Base-by-base conservation (phyloP, 2,113 vertebrate genomes). In the Syrrhaptes paradoxus region DNA sequence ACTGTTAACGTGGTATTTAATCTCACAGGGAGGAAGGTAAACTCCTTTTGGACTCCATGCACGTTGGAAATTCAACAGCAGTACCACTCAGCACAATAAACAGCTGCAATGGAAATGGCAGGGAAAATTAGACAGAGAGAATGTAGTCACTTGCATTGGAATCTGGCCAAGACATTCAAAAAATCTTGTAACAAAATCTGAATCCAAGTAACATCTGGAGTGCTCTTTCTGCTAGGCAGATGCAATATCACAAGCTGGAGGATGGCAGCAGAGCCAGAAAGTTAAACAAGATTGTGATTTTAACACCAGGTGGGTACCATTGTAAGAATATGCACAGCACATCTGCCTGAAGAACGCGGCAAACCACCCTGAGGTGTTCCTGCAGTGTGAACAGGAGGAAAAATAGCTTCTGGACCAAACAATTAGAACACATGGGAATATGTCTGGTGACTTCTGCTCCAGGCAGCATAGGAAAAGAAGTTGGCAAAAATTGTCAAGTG, bases 131-230 rank as follows among this genome's bases (percentile, higher is more conserved):
- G 62, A 52, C 18, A 62, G 89, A 83, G 67, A 87, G 67, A 87
- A 82, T 49, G 54, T 58, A 91, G 91, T 93, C 91, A 85, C n/a
- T 88, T 73, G 19, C 43, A 32, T 3, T 94, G 95, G 89, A 93
- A 73, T 66, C 22, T 22, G 43, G 46, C 87, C 95, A 96, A 93
- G 51, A 48, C 26, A 34, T 54, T 85, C 70, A 72, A 94, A 92
- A 90, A 74, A 73, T 46, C 91, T 75, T 89, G 66, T 68, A 75
- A 68, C 32, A 83, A 87, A 87, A 82, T 62, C 81, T 89, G 89
- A 76, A 91, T 77, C 66, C 62, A 87, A 55, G 32, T n/a, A 68
- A 82, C 70, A 91, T 80, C 81, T 91, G 77, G 81, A 89, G 54
- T 28, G 87, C 11, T 76, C 58, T 58, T 84, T 92, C 66, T 79